phyloP scores from a whole-genome alignment of 2,113 vertebrate species.

The Mobula birostris region DNA sequence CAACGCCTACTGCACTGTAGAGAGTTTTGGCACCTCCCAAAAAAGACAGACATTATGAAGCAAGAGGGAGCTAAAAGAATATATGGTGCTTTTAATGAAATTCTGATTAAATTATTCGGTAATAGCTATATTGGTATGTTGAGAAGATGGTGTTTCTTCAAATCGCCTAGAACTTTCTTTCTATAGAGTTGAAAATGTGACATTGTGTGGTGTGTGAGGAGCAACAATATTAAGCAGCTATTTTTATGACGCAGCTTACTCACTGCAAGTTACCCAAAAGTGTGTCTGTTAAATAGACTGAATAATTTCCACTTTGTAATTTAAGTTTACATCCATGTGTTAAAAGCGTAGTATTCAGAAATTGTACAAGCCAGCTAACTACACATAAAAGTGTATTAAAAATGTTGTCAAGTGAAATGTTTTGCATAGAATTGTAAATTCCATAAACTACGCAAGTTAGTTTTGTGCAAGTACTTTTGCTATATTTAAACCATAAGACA shows the following conservation, averaged over 20 bases:
- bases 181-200: neutral
- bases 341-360: neutral
- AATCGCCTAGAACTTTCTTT: neutral
- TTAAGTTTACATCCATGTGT: neutral
- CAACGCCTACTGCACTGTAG: neutral
- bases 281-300: neutral
- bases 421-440: conserved; percentile 2
- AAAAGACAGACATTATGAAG: too few species aligned
- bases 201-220: neutral
- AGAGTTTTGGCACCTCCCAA: too few species aligned
- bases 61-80: neutral
- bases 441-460: neutral
- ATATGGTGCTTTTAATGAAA: too few species aligned
- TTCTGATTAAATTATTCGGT: neutral
- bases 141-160: neutral
- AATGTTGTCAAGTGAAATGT: neutral
- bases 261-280: neutral
- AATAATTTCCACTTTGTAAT: neutral
- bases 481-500: neutral
- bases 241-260: neutral
- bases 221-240: neutral
- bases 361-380: neutral
- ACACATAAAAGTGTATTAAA: too few species aligned
- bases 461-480: neutral
- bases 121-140: neutral